Evolutionary conservation across 2,113 vertebrate genomes (phyloP), one percentile per base, ranked within the genome.

Genomic region (Formicarius rufipectus): DNA sequence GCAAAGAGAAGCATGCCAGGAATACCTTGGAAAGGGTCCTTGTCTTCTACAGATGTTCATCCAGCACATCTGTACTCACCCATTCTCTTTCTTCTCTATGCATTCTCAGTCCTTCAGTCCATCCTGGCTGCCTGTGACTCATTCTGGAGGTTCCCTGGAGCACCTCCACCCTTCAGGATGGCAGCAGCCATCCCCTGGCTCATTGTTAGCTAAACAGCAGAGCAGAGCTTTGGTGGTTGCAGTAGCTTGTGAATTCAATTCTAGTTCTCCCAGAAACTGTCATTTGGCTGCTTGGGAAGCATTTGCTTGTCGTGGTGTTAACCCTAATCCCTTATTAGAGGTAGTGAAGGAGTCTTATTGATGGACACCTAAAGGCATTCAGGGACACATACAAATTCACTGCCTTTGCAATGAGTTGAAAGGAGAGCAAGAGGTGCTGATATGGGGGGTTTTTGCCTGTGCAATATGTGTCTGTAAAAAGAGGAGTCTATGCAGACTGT

Each of bases 391-490:
- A 47, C 47, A 52, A 8, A 72, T 22, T 66, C 66, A 60, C 64
- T 89, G 7, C 69, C 55, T 50, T 81, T 68, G 79, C 80, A 86
- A 71, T 80, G 47, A 88, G 80, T 14, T 63, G 72, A 60, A 88
- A 88, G 50, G 59, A 59, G 53, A 66, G 42, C 7, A 45, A 86
- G 73, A 75, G 69, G 47, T 88, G 50, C 82, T 83, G 83, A 68
- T 86, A 21, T 4, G 59, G 42, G 1, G 14, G 1, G 40, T 77
- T 93, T 92, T 72, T 55, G 30, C 77, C 59, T 64, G 68, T 72
- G 92, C 53, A 76, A 53, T 45, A n/a, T 72, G 4, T 53, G 72
- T 91, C 77, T 93, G 52, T 93, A 87, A 96, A 95, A 93, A 93
- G 81, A 76, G 44, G 81, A 90, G 71, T 28, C 47, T 58, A 21